Conservation (phyloP, 2,888 invertebrate genomes). For the Nephrotoma guestfalica region DNA sequence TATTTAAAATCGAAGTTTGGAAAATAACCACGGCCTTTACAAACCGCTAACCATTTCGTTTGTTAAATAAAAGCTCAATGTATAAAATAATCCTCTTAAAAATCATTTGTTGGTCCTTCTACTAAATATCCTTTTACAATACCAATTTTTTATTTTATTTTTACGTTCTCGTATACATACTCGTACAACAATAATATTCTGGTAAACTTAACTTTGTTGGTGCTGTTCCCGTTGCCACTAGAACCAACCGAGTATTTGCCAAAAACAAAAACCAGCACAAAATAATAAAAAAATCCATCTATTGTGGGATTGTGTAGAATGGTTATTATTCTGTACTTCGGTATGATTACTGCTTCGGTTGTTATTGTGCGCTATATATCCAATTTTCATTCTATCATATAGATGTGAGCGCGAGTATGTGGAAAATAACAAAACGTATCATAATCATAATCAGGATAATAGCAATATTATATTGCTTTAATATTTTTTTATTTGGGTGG, state of each 20-base stretch:
- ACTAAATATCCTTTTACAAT: neutral
- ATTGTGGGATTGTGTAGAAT: neutral
- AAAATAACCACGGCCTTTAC: neutral
- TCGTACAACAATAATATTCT: neutral
- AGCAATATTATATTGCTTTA: neutral
- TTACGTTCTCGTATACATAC: neutral
- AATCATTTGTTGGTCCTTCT: neutral
- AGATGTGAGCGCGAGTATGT: neutral
- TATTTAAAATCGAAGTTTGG: no score
- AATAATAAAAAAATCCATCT: neutral
- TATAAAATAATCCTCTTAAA: neutral
- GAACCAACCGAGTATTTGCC: neutral
- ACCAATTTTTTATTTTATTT: neutral
- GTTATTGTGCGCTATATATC: neutral
- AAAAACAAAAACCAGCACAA: neutral
- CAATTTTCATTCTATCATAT: neutral
- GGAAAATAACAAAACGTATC: neutral
- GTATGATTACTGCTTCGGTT: neutral
- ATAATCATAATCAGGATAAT: neutral
- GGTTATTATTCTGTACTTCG: neutral
- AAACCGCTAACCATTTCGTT: neutral
- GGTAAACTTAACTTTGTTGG: neutral
- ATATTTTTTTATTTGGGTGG: neutral
- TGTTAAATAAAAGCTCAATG: neutral
- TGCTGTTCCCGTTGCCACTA: neutral